These are phyloP conservation scores for Hippocampus mohnikei DNA, from an alignment of 2,113 vertebrate genomes.

Conservation along the genomic window DNA sequence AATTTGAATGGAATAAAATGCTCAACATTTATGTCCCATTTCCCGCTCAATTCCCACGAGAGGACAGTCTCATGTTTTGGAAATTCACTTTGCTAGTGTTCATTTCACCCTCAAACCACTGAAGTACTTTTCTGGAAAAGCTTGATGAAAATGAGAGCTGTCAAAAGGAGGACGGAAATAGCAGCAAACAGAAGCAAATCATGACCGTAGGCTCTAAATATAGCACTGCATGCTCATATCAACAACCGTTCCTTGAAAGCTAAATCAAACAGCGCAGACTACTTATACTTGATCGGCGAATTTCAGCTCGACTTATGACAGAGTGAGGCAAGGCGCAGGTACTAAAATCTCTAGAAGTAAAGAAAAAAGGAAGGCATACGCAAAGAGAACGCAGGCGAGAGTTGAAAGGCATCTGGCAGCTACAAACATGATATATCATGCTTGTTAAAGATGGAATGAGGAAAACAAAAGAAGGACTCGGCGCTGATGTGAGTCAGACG, in stretches of 20 bases:
- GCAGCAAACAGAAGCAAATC: slow-evolving; percentile 33
- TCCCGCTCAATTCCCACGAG: neutral
- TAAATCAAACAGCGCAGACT: slow-evolving; percentile 35
- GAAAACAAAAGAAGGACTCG: slow-evolving; percentile 24
- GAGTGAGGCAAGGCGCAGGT: slow-evolving; percentile 42
- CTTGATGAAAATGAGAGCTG: slow-evolving; percentile 29
- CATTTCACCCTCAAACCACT: slow-evolving; percentile 25
- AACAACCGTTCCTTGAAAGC: slow-evolving; percentile 33
- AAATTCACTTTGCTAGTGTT: slow-evolving; percentile 7
- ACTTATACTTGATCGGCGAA: slow-evolving; percentile 30
- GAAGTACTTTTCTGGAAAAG: slow-evolving; percentile 55
- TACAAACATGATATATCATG: slow-evolving; percentile 67
- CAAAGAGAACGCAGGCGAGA: slow-evolving; percentile 24
- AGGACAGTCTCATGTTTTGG: slow-evolving; percentile 4
- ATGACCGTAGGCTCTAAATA: slow-evolving; percentile 37
- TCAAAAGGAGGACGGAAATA: slow-evolving; percentile 31
- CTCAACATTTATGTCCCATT: neutral
- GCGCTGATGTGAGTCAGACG: slow-evolving; percentile 28
- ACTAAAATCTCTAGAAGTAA: slow-evolving; percentile 39
- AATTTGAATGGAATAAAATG: neutral
- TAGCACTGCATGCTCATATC: slow-evolving; percentile 59
- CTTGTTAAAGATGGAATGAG: slow-evolving; percentile 57
- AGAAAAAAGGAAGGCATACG: slow-evolving; percentile 32
- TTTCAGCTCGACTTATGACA: slow-evolving; percentile 32
- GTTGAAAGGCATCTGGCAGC: slow-evolving; percentile 34